Base-by-base conservation (phyloP, 2,888 invertebrate genomes). In the Euclidia mi region DNA sequence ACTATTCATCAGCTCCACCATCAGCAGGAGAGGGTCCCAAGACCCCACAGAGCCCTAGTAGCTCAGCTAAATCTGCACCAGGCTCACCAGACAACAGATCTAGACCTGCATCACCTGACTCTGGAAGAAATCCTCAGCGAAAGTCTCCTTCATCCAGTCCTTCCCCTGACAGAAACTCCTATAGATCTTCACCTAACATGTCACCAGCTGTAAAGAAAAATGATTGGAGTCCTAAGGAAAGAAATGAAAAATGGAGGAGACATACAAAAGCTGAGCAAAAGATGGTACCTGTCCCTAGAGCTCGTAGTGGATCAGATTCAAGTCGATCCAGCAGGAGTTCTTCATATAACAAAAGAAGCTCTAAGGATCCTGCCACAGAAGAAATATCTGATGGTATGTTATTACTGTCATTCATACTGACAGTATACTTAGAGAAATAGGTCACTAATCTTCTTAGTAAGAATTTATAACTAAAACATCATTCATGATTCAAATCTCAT, bases 351-450 rank as follows among this genome's bases (percentile, higher is more conserved):
- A 93, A 94, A 71, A 79, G 91, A 47, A 86, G 82, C 62, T 71
- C 79, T 52, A 94, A 92, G 61, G 93, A 93, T 66, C 91, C 94
- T 48, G 92, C 90, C 14, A 94, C 96, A 43, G 96, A 96, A 85
- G 96, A 96, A 87, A 96, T 96, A 78, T 96, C 96, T 56, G 96
- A 96, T 79, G 96, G 96, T 95, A 88, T 25, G 20, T 25, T 3
- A 25, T 7, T 25, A 25, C 7, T 6, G 7, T 25, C 20, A 25
- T 6, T 25, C 7, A 4, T 6, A 25, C 4, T 6, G 6, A 7
- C 20, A 25, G 7, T 25, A 0, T 25, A 25, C 7, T 6, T 7
- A 1, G 7, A 6, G 4, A 25, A 25, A 25, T 25, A 25, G 7
- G n/a, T n/a, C n/a, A n/a, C n/a, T n/a, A n/a, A n/a, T n/a, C n/a